Conservation (phyloP, 1,140 invertebrate species). For the Zaprionus gabonicus region DNA sequence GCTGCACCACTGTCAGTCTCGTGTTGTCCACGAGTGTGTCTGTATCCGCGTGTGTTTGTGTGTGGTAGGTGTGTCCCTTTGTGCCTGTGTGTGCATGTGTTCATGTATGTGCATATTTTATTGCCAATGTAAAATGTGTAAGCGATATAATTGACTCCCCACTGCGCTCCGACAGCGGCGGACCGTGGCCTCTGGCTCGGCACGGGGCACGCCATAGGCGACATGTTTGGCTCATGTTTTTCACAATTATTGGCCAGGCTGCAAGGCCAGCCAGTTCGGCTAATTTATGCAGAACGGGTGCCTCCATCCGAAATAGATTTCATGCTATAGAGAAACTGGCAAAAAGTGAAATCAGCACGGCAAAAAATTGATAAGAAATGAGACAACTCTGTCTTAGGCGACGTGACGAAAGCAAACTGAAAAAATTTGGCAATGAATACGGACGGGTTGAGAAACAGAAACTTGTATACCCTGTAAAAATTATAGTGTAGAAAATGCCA, state of each 20-base stretch:
- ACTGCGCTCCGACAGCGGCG: constrained; percentile 15
- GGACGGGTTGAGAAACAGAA: neutral
- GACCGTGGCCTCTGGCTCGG: constrained; percentile 9
- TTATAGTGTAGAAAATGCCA: too few species aligned
- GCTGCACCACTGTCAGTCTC: constrained; percentile 35
- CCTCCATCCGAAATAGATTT: constrained; percentile 40
- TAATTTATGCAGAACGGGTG: constrained; percentile 67
- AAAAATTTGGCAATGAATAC: constrained; percentile 45
- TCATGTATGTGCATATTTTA: constrained; percentile 61
- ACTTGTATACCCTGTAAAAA: neutral
- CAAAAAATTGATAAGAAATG: constrained; percentile 14
- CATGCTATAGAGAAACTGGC: constrained; percentile 1
- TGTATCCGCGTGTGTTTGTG: neutral
- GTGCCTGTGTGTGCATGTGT: constrained; percentile 4
- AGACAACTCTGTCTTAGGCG: neutral
- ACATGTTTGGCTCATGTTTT: constrained; percentile 39
- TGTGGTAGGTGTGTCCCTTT: constrained; percentile 30
- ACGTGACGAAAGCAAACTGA: constrained; percentile 37
- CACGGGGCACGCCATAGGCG: constrained; percentile 31
- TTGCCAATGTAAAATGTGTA: constrained; percentile 74
- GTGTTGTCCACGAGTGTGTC: neutral
- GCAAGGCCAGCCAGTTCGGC: constrained; percentile 28
- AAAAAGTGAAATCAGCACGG: constrained; percentile 4
- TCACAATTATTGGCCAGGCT: constrained; percentile 32
- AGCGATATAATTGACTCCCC: constrained; percentile 73